Conservation (phyloP, 2,113 vertebrate genomes). For the Microcebus murinus region DNA sequence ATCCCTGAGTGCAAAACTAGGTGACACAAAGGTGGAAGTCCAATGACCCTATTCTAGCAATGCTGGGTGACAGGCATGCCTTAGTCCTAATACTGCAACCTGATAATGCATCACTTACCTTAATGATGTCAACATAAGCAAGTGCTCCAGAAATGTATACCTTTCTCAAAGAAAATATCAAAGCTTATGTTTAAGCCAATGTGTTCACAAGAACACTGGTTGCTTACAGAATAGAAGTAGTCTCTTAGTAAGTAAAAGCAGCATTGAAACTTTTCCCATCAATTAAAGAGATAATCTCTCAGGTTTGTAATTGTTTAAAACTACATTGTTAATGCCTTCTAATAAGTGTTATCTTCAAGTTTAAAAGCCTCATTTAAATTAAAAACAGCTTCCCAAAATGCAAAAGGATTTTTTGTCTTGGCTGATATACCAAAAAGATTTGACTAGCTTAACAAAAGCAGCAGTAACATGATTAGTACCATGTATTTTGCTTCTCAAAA, state of each 20-base stretch:
- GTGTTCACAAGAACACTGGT: not conserved
- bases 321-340: not conserved
- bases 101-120: not conserved
- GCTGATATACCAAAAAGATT: not conserved
- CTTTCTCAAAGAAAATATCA: not conserved
- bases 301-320: not conserved
- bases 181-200: not conserved
- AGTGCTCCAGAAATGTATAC: not conserved
- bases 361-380: not conserved
- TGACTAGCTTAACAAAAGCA: not conserved
- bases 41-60: not conserved
- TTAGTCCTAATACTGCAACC: not conserved
- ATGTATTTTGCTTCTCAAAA: not conserved
- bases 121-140: not conserved
- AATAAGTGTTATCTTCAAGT: not conserved
- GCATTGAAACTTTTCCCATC: not conserved
- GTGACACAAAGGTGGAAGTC: not conserved
- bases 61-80: fast-evolving
- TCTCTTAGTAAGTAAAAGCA: not conserved
- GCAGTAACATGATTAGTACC: not conserved
- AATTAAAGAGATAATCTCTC: not conserved
- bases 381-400: not conserved
- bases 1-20: not conserved
- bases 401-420: not conserved
- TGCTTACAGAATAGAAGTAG: not conserved